These are phyloP conservation scores for Apamea anceps DNA, from an alignment of 2,888 invertebrate genomes.

Conservation along the genomic window DNA sequence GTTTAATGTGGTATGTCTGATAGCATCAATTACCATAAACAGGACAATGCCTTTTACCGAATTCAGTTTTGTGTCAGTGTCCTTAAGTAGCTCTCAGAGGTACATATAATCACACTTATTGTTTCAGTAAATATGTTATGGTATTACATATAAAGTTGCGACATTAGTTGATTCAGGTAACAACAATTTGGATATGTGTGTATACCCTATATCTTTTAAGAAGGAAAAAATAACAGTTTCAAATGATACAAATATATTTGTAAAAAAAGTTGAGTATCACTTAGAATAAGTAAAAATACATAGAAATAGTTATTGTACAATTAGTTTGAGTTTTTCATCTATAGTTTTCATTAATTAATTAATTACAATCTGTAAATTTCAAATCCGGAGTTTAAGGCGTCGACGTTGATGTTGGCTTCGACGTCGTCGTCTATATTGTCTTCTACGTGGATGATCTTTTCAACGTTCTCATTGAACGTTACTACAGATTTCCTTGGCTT, in stretches of 20 bases:
- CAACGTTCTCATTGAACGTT: constrained; percentile 90
- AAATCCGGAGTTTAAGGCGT: constrained; percentile 65
- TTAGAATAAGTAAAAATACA: constrained; percentile 7
- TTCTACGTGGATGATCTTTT: constrained; percentile 88
- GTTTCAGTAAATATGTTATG: neutral
- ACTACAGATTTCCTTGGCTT: constrained; percentile 87
- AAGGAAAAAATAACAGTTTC: neutral
- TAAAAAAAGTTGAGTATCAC: constrained; percentile 35
- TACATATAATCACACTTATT: neutral
- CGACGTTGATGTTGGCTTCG: constrained; percentile 4
- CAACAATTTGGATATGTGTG: neutral
- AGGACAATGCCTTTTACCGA: constrained; percentile 76
- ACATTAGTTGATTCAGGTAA: neutral
- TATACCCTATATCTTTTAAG: neutral
- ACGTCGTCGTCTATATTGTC: constrained; percentile 71
- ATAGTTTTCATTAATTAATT: constrained; percentile 58
- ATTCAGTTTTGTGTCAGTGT: constrained; percentile 55
- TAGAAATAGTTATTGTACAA: neutral
- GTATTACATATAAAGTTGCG: neutral
- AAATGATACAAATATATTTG: constrained; percentile 18
- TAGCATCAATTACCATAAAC: constrained; percentile 77
- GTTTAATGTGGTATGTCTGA: constrained; percentile 60
- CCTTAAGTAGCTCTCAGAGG: neutral
- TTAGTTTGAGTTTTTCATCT: constrained; percentile 13
- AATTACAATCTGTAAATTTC: constrained; percentile 80